These are phyloP conservation scores for Phortica okadai DNA, from an alignment of 2,888 invertebrate species.

Conservation along the genomic window DNA sequence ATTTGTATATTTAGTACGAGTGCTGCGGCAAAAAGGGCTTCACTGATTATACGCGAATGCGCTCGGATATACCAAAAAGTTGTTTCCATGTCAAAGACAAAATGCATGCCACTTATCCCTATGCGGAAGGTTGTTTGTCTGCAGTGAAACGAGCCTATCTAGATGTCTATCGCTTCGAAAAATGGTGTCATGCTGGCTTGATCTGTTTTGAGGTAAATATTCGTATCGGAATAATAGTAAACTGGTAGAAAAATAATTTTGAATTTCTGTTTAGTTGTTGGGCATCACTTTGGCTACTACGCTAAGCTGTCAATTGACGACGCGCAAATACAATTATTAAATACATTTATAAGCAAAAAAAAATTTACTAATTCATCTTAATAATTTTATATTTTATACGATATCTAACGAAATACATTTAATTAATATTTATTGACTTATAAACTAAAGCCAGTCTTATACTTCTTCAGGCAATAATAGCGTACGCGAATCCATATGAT, in stretches of 20 bases:
- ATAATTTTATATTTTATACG: constrained; percentile 12
- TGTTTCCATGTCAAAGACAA: constrained; percentile 59
- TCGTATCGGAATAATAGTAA: neutral
- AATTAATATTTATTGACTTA: constrained; percentile 2
- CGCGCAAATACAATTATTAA: constrained; percentile 65
- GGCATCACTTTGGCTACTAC: constrained; percentile 61
- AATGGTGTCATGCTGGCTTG: constrained; percentile 60
- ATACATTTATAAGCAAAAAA: constrained; percentile 19
- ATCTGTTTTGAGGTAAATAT: constrained; percentile 64
- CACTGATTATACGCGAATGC: constrained; percentile 57
- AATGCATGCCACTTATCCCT: constrained; percentile 55
- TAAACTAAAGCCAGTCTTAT: constrained; percentile 1
- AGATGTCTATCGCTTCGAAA: constrained; percentile 60
- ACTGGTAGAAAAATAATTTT: neutral
- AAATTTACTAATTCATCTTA: neutral
- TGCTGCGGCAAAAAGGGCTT: constrained; percentile 66
- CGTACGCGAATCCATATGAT: constrained; percentile 62
- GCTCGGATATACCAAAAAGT: constrained; percentile 56
- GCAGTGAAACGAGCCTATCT: constrained; percentile 58
- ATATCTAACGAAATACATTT: constrained; percentile 39
- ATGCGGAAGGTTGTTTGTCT: constrained; percentile 61
- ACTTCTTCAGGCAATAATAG: constrained; percentile 47
- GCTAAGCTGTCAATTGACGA: constrained; percentile 65
- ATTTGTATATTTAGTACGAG: constrained; percentile 55
- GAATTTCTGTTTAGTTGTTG: constrained; percentile 50